Conservation (phyloP, 1,140 invertebrate species). For the Tetramorium simillimum region DNA sequence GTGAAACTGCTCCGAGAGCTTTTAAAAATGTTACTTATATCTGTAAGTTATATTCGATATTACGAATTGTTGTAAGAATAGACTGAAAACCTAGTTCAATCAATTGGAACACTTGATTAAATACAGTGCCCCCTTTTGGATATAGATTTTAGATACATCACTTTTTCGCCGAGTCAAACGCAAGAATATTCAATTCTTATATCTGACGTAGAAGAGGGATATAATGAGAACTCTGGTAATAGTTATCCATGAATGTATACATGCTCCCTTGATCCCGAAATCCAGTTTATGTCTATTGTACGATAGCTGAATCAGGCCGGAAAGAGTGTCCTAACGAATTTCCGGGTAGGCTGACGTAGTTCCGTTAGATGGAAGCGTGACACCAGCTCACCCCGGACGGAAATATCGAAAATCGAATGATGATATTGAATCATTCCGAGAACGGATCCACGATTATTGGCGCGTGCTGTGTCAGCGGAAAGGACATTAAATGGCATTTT, state of each 20-base stretch:
- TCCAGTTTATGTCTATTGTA: not conserved
- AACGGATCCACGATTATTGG: constrained; percentile 37
- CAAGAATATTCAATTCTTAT: not conserved
- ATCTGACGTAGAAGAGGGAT: not conserved
- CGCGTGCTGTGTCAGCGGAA: constrained; percentile 45
- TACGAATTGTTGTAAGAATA: constrained; percentile 13
- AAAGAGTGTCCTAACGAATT: constrained; percentile 43
- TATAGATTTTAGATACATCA: not conserved
- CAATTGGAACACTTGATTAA: constrained; percentile 6
- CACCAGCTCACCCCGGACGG: not conserved
- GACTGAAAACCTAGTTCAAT: not conserved
- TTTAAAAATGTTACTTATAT: constrained; percentile 15
- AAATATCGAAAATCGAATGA: constrained; percentile 57
- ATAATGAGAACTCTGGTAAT: not conserved
- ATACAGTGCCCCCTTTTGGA: not conserved
- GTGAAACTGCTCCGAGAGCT: not conserved
- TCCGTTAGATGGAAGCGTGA: constrained; percentile 10
- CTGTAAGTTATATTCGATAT: not conserved
- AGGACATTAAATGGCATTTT: constrained; percentile 38
- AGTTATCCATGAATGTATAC: not conserved
- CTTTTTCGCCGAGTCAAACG: not conserved
- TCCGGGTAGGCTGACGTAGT: constrained; percentile 23
- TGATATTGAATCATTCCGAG: constrained; percentile 46
- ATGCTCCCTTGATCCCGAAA: not conserved
- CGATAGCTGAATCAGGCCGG: constrained; percentile 26